Evolutionary conservation across 1,140 invertebrate species (phyloP).

Genomic region (Drosophila ironensis): DNA sequence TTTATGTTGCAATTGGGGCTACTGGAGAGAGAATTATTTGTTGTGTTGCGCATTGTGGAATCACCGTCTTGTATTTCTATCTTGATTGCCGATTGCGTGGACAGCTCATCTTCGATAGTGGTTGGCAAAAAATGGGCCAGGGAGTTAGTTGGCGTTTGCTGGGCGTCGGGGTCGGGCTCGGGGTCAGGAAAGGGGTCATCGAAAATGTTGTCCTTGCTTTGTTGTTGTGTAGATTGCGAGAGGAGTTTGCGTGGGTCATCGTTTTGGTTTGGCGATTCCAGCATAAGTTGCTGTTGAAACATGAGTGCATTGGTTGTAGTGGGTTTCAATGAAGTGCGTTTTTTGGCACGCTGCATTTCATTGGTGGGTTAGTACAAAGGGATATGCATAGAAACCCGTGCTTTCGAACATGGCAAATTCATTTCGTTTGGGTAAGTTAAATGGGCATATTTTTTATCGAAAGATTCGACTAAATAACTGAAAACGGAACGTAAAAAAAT

Average conservation of each 20-base stretch:
- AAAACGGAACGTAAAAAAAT: constrained; percentile 63
- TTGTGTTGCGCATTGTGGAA: constrained; percentile 32
- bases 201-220: constrained; percentile 14
- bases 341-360: constrained; percentile 73
- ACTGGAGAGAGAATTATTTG: background rate
- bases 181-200: constrained; percentile 15
- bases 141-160: constrained; percentile 50
- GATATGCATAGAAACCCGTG: too few species aligned
- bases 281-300: constrained; percentile 77
- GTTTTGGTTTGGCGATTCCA: constrained; percentile 20
- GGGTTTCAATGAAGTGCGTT: constrained; percentile 72
- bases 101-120: constrained; percentile 77
- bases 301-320: constrained; percentile 70
- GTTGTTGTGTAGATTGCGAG: constrained; percentile 27
- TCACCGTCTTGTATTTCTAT: constrained; percentile 70
- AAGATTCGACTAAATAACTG: constrained; percentile 35
- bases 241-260: too few species aligned
- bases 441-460: too few species aligned
- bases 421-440: too few species aligned
- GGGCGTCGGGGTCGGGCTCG: constrained; percentile 12
- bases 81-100: constrained; percentile 70
- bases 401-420: too few species aligned
- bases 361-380: constrained; percentile 5
- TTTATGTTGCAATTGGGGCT: constrained; percentile 26
- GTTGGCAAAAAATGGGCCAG: constrained; percentile 32